Conservation (phyloP, 2,888 invertebrate species). For the Acleris sparsana region DNA sequence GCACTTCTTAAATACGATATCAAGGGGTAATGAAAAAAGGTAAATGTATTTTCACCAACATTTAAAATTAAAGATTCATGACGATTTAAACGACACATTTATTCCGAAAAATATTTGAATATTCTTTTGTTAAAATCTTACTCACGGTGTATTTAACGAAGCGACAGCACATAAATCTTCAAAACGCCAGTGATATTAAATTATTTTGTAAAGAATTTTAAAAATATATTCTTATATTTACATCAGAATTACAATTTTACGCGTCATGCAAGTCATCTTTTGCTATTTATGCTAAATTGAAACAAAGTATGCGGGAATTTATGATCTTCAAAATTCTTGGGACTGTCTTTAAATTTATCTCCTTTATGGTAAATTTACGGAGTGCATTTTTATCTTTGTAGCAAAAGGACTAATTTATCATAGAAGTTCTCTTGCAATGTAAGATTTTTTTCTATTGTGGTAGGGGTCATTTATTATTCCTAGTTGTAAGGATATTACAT, state of each 20-base stretch:
- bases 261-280: conserved; percentile 32
- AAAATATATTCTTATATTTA: conserved; percentile 12
- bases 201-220: conserved; percentile 1
- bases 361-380: conserved; percentile 8
- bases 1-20: too few relatives aligned
- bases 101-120: conserved; percentile 6
- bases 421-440: too few relatives aligned
- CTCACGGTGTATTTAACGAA: neutral
- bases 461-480: too few relatives aligned
- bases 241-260: conserved; percentile 23
- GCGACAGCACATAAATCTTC: neutral
- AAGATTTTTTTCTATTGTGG: too few relatives aligned
- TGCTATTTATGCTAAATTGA: conserved; percentile 31
- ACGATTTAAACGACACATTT: too few relatives aligned
- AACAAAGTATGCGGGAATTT: conserved; percentile 32
- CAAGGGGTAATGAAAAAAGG: too few relatives aligned
- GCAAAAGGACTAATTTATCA: too few relatives aligned
- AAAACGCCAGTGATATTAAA: neutral
- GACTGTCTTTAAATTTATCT: conserved; percentile 33
- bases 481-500: too few relatives aligned
- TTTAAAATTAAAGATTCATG: too few relatives aligned
- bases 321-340: conserved; percentile 26
- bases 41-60: too few relatives aligned
- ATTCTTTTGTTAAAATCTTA: conserved; percentile 17
- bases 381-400: neutral